phyloP scores from a whole-genome alignment of 2,888 invertebrate species.

The Coremacera marginata region DNA sequence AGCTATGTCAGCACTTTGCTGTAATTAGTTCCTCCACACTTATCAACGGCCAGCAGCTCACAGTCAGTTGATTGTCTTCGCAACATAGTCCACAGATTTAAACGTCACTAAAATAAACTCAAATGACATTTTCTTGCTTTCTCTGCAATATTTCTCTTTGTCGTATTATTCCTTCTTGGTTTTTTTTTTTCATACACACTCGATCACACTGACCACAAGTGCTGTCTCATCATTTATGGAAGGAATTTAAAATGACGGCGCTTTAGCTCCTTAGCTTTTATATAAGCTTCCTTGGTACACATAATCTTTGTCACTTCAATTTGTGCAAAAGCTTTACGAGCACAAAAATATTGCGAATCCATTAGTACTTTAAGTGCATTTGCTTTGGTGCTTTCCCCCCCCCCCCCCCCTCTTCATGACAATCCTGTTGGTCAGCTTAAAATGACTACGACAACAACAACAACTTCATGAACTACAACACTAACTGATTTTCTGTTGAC shows the following conservation, averaged over 20 bases:
- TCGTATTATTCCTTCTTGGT: not conserved
- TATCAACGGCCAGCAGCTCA: too few species aligned
- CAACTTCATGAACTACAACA: too few species aligned
- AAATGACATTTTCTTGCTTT: not conserved
- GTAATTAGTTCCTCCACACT: too few species aligned
- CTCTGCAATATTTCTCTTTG: not conserved
- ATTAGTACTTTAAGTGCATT: constrained; percentile 14
- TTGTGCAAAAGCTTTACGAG: constrained; percentile 16
- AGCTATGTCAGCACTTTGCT: too few species aligned
- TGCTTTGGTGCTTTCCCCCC: not conserved
- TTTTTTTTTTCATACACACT: not conserved
- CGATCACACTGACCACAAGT: not conserved
- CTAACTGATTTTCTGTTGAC: too few species aligned
- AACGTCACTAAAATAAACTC: not conserved
- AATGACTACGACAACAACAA: too few species aligned
- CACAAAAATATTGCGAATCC: constrained; percentile 13
- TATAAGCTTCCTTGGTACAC: constrained; percentile 2
- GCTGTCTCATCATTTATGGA: constrained; percentile 12
- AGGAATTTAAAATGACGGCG: constrained; percentile 7
- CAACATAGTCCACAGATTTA: not conserved
- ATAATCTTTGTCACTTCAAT: constrained; percentile 19
- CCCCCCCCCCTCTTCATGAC: too few species aligned
- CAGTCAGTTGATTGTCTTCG: not conserved
- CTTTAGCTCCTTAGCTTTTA: not conserved
- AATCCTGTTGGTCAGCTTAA: too few species aligned